Conservation (phyloP, 2,888 invertebrate genomes). For the Trichacis sp. region DNA sequence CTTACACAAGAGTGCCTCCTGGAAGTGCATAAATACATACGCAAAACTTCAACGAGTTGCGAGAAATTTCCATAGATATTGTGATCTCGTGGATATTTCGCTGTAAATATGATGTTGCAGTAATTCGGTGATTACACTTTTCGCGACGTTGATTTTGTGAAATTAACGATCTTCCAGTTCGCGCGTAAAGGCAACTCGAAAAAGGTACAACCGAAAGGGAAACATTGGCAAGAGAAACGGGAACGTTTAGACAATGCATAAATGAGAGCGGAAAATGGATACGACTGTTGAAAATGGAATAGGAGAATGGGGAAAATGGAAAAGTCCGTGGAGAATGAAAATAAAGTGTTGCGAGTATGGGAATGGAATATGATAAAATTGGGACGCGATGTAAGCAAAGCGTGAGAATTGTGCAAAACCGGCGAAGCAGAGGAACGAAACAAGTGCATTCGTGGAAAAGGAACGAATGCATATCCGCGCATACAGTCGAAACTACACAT, state of each 20-base stretch:
- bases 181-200: background rate
- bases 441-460: background rate
- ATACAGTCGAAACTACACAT: background rate
- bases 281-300: too few species aligned
- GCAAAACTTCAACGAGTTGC: too few species aligned
- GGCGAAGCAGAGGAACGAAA: background rate
- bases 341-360: background rate
- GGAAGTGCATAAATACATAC: too few species aligned
- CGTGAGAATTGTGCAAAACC: background rate
- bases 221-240: constrained; percentile 1
- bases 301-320: background rate
- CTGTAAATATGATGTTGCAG: background rate
- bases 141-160: too few species aligned
- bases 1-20: too few species aligned
- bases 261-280: background rate
- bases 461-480: background rate
- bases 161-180: too few species aligned
- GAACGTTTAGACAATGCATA: constrained; percentile 1
- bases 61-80: too few species aligned
- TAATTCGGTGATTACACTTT: too few species aligned
- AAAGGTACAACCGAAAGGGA: too few species aligned
- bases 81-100: background rate
- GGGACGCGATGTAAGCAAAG: constrained; percentile 6
- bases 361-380: background rate
- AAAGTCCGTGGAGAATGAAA: background rate